Conservation (phyloP, 2,797 vertebrate species). For the Micromesistius poutassou region DNA sequence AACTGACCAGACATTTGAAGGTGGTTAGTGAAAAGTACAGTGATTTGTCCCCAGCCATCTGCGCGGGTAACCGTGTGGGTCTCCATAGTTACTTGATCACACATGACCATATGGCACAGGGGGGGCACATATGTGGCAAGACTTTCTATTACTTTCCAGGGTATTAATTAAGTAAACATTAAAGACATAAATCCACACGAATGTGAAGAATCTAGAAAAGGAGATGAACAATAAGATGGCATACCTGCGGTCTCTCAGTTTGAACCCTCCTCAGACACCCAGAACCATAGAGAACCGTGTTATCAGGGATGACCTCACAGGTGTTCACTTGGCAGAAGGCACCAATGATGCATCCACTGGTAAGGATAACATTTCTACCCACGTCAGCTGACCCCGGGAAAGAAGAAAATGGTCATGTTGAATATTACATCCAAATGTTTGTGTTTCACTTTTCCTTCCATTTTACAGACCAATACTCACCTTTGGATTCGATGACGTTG, state of each 20-base stretch:
- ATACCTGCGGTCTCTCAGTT: conserved; percentile 93
- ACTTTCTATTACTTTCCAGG: no score
- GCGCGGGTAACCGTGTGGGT: no score
- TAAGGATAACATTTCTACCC: conserved; percentile 90
- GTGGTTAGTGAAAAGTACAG: not conserved
- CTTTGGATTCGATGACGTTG: conserved; percentile 99
- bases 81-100: no score
- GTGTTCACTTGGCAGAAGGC: conserved; percentile 94
- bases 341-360: conserved; percentile 93
- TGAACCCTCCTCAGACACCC: conserved; percentile 92
- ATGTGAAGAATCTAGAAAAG: not conserved
- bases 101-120: no score
- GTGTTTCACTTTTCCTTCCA: not conserved
- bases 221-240: not conserved
- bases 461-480: conserved; percentile 58
- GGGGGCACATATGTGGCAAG: no score
- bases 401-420: not conserved
- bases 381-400: conserved; percentile 71
- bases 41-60: no score
- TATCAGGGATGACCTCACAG: conserved; percentile 93
- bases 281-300: conserved; percentile 91
- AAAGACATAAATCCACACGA: not conserved
- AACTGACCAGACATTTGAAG: no score
- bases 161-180: no score
- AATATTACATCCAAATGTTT: not conserved